phyloP scores from a whole-genome alignment of 1,140 invertebrate genomes.

The Mamestra configurata region DNA sequence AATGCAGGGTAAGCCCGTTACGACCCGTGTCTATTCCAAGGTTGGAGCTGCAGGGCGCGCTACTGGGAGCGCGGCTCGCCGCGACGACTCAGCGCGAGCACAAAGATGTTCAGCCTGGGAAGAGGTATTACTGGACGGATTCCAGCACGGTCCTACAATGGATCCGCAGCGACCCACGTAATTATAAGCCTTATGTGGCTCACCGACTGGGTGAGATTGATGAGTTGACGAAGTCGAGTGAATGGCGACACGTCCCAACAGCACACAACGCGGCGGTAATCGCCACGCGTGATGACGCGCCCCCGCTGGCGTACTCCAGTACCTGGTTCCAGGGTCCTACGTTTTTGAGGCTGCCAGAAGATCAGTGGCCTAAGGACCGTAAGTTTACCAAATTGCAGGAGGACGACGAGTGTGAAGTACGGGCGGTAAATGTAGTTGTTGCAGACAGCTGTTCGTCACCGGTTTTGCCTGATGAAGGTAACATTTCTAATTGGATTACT shows the following conservation, averaged over 20 bases:
- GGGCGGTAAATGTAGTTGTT: too few relatives aligned
- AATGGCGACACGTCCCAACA: constrained; percentile 69
- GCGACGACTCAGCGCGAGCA: constrained; percentile 60
- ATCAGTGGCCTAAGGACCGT: too few relatives aligned
- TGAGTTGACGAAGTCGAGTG: constrained; percentile 48
- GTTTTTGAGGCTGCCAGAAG: too few relatives aligned
- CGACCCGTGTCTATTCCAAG: constrained; percentile 45
- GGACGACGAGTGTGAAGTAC: too few relatives aligned
- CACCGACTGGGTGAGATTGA: constrained; percentile 73
- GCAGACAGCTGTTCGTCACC: too few relatives aligned
- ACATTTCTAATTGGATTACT: too few relatives aligned
- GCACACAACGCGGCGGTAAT: constrained; percentile 53
- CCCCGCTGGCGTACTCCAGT: too few relatives aligned
- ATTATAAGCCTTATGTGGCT: constrained; percentile 72
- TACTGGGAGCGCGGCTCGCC: constrained; percentile 66
- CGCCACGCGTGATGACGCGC: too few relatives aligned
- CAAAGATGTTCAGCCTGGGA: constrained; percentile 26
- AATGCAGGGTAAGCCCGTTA: too few relatives aligned
- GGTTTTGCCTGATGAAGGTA: too few relatives aligned
- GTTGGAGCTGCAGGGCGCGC: constrained; percentile 58
- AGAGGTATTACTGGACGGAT: constrained; percentile 59
- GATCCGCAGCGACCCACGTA: constrained; percentile 58
- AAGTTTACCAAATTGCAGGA: too few relatives aligned
- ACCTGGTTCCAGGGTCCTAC: too few relatives aligned
- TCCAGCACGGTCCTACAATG: constrained; percentile 58